Evolutionary conservation across 2,113 vertebrate genomes (phyloP), one percentile per base, ranked within the genome.

Genomic region (Tautogolabrus adspersus): DNA sequence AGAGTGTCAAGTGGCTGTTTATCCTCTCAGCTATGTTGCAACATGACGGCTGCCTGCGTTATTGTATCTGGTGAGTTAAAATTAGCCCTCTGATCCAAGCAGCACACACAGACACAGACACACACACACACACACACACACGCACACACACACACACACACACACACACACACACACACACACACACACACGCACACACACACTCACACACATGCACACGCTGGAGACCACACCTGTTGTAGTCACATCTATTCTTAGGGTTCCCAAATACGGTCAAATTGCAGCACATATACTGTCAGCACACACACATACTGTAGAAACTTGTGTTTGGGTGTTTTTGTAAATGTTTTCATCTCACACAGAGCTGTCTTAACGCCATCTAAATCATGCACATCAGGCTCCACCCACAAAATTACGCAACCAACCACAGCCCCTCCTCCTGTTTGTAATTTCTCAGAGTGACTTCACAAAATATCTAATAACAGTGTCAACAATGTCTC

Each of bases 181-280:
- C n/a, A n/a, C n/a, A n/a, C n/a, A n/a, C n/a, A n/a, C n/a, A n/a
- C n/a, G n/a, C n/a, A n/a, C n/a, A n/a, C n/a, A n/a, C n/a, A n/a
- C n/a, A n/a, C n/a, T n/a, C n/a, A n/a, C n/a, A n/a, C n/a, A n/a
- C n/a, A n/a, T n/a, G n/a, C n/a, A n/a, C n/a, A n/a, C n/a, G n/a
- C 46, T 89, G 89, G 88, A 92, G 26, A 87, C 54, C 81, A 88
- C 96, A 96, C 95, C 96, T 95, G 95, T 92, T 95, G 83, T 91
- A 82, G 91, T 94, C 83, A 88, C 79, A 77, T 93, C 90, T 97
- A 97, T 97, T 97, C 97, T 94, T 90, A 94, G 95, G 82, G 63
- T 62, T 71, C 95, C 95, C 96, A 95, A 95, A 96, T 93, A 80
- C 88, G 90, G 91, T 87, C 85, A 75, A 69, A 87, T 83, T 83